A percentile compares a stretch with the other conserved stretches of the same genome.
Evolutionary conservation across 2,888 invertebrate genomes (phyloP).

Genomic region (Tipula helvola): DNA sequence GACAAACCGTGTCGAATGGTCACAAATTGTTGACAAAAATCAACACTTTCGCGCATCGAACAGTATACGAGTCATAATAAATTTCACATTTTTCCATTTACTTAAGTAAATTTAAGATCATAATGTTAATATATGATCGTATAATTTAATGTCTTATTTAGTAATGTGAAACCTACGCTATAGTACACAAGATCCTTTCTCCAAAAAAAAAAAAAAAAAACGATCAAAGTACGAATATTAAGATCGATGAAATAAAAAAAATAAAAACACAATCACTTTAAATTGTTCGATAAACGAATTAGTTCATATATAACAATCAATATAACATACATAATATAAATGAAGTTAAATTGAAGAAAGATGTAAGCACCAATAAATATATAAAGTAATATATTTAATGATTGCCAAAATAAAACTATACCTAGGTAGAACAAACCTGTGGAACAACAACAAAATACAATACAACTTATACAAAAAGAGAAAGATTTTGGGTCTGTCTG

Average conservation of each 20-base stretch:
- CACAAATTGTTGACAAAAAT: neutral
- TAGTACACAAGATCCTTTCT: neutral
- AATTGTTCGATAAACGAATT: neutral
- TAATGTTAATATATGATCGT: neutral
- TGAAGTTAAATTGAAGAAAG: neutral
- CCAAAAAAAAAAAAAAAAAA: neutral
- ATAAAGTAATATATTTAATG: neutral
- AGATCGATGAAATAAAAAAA: neutral
- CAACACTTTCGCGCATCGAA: neutral
- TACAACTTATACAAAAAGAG: neutral
- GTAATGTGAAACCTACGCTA: neutral
- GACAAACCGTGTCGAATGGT: neutral
- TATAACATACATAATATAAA: neutral
- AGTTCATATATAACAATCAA: neutral
- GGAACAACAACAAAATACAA: neutral
- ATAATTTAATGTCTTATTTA: neutral
- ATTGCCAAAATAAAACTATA: neutral
- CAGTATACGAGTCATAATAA: neutral
- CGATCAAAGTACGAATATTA: neutral
- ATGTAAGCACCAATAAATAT: neutral
- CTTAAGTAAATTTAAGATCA: neutral
- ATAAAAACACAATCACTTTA: neutral
- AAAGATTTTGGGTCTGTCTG: neutral
- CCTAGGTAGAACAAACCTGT: neutral
- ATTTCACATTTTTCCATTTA: neutral